Evolutionary conservation across 2,797 vertebrate genomes (phyloP).

Genomic region (Tympanoctomys barrerae): DNA sequence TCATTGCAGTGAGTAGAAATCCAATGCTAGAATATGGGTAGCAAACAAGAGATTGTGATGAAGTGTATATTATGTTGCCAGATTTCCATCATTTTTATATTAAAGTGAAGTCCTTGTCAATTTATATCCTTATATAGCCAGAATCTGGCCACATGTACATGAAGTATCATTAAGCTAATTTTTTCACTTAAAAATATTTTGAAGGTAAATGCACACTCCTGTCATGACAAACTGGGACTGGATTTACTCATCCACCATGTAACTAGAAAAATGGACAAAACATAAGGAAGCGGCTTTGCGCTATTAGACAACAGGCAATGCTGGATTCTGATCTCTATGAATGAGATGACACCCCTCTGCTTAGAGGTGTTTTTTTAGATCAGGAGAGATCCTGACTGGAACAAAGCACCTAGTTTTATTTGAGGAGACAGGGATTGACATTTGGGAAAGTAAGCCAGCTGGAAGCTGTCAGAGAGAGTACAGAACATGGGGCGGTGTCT

Average conservation of each 20-base stretch:
- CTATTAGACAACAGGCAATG: not conserved
- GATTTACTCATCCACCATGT: not conserved
- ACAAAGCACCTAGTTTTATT: not conserved
- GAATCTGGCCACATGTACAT: not conserved
- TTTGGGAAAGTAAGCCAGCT: not conserved
- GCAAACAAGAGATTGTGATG: not conserved
- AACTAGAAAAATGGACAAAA: not conserved
- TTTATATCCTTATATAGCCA: not conserved
- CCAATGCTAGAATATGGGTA: too few species aligned
- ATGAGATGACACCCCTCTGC: not conserved
- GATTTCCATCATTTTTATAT: not conserved
- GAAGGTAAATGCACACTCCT: not conserved
- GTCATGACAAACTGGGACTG: not conserved
- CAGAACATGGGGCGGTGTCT: not conserved
- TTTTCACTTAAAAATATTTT: constrained; percentile 33
- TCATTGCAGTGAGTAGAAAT: not conserved
- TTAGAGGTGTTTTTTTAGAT: not conserved
- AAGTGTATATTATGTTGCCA: not conserved
- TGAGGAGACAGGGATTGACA: not conserved
- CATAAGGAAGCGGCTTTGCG: not conserved
- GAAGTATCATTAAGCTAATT: not conserved
- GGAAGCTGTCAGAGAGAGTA: not conserved
- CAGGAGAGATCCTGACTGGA: not conserved
- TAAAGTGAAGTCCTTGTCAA: not conserved
- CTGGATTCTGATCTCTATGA: not conserved